phyloP scores from a whole-genome alignment of 2,888 invertebrate species.

The Catocala fraxini region DNA sequence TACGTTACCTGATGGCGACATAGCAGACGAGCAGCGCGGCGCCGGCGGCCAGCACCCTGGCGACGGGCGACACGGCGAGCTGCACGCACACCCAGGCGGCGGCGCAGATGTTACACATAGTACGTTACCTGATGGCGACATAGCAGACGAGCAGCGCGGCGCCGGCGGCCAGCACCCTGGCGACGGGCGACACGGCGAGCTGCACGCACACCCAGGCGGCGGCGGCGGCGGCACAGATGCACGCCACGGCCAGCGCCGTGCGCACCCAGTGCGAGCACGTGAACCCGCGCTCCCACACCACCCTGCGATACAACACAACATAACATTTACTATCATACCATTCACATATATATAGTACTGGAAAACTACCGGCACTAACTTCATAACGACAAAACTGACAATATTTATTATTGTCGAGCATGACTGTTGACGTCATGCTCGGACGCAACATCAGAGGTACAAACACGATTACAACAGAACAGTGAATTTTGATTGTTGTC shows the following conservation, averaged over 20 bases:
- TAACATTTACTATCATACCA: neutral
- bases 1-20: slow-evolving; percentile 91
- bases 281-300: slow-evolving; percentile 95
- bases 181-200: slow-evolving; percentile 92
- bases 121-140: slow-evolving; percentile 91
- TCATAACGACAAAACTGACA: too few species aligned
- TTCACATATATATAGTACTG: neutral
- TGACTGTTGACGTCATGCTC: too few species aligned
- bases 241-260: slow-evolving; percentile 92
- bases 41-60: slow-evolving; percentile 93
- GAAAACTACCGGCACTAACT: too few species aligned
- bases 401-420: too few species aligned
- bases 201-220: slow-evolving; percentile 94
- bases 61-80: slow-evolving; percentile 92
- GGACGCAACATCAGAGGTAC: too few species aligned
- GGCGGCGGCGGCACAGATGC: slow-evolving; percentile 92
- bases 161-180: slow-evolving; percentile 93
- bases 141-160: slow-evolving; percentile 94
- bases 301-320: slow-evolving; percentile 66
- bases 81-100: slow-evolving; percentile 93
- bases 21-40: slow-evolving; percentile 94
- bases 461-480: too few species aligned
- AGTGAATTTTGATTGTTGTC: too few species aligned
- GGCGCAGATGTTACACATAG: slow-evolving; percentile 63
- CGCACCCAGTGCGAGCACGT: slow-evolving; percentile 95